Base-by-base conservation (phyloP, 2,888 invertebrate species). In the Magallana nippona region DNA sequence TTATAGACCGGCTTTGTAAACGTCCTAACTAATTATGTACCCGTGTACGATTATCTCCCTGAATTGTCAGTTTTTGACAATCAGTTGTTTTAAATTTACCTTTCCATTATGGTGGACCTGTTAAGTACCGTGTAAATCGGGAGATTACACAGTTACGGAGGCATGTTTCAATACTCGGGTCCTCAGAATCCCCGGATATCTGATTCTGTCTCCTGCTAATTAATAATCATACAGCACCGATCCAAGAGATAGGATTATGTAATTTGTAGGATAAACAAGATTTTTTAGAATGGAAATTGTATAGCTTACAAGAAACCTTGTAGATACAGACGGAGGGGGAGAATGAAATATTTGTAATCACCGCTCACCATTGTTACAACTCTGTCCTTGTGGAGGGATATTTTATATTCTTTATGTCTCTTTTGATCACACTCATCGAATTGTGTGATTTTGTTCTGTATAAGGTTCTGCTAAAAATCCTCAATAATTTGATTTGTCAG, bases 81-180 rank as follows among this genome's bases (percentile, higher is more conserved):
- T 78, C 78, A 19, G 44, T 79, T 79, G 79, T 79, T 79, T 79
- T 79, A 55, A 57, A 79, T 79, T 79, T 79, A 19, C 79, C 27
- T 22, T 55, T 57, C 79, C 79, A 79, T 79, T 79, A 79, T 57
- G 57, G 10, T 10, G 19, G 22, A 57, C 17, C 22, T 27, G 79
- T 79, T 79, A 79, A 79, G 79, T 56, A 79, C 56, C 27, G 1
- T 57, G 56, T 57, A 56, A 79, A 79, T 22, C 17, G 27, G 19
- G 10, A 57, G 57, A 79, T 19, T 79, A 79, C 56, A 79, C 56
- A 79, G 57, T 57, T n/a, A 57, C 57, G 55, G n/a, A 15, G 79
- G 56, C n/a, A 27, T 79, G 71, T 71, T 71, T 71, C 71, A 22
- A 71, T 71, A 71, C 71, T 32, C 15, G 32, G 71, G 27, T 3